These are phyloP conservation scores for Noctua pronuba DNA, from an alignment of 2,888 invertebrate genomes.

Conservation along the genomic window DNA sequence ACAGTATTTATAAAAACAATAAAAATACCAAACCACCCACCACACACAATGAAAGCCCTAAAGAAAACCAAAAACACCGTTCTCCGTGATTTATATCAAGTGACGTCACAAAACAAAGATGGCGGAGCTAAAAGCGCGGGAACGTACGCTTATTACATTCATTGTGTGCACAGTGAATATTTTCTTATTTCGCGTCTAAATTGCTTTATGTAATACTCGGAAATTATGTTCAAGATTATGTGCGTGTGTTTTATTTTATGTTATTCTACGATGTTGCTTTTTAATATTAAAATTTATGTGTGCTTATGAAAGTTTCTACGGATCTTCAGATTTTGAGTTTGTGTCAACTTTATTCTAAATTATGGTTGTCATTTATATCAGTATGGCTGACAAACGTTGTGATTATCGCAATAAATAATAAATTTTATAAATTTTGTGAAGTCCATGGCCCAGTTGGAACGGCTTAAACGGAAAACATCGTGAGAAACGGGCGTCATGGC, in stretches of 20 bases:
- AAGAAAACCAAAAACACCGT: constrained; percentile 34
- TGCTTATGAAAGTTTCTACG: background rate
- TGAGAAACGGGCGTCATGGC: background rate
- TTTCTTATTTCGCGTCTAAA: constrained; percentile 50
- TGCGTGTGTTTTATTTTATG: constrained; percentile 26
- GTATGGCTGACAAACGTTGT: background rate
- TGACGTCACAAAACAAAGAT: constrained; percentile 57
- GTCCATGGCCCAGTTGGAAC: background rate
- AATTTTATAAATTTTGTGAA: no score
- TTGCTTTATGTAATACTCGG: constrained; percentile 40
- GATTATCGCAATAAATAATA: background rate
- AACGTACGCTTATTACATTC: constrained; percentile 48
- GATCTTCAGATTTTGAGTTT: background rate
- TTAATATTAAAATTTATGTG: constrained; percentile 1
- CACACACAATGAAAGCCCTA: constrained; percentile 3
- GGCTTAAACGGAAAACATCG: background rate
- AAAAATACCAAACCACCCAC: constrained; percentile 19
- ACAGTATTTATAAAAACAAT: background rate
- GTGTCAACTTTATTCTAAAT: background rate
- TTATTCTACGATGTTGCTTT: constrained; percentile 15
- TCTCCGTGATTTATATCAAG: constrained; percentile 27
- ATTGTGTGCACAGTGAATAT: constrained; percentile 47
- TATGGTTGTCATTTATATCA: background rate
- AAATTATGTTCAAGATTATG: constrained; percentile 31
- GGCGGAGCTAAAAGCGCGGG: constrained; percentile 46